Evolutionary conservation across 2,888 invertebrate species (phyloP).

Genomic region (Synanthedon formicaeformis): DNA sequence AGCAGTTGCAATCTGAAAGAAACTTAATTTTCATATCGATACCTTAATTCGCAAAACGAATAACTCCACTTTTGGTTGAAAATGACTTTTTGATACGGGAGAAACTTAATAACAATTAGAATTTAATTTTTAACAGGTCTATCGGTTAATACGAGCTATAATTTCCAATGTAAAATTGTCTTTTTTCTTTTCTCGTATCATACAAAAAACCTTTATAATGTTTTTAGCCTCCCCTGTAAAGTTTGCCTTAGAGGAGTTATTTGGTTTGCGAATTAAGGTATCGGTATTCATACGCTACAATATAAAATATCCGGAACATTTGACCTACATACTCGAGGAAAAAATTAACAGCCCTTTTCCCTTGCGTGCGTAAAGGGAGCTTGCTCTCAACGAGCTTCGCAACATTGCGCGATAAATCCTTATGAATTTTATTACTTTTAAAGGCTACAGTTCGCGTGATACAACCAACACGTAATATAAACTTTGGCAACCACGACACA

Average conservation of each 20-base stretch:
- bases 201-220: no score
- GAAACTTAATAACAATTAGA: no score
- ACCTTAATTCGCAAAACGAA: no score
- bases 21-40: neutral
- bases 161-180: no score
- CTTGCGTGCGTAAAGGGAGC: constrained; percentile 8
- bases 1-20: neutral
- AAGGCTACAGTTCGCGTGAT: constrained; percentile 25
- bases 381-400: constrained; percentile 20
- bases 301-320: constrained; percentile 13
- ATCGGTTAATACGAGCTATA: no score
- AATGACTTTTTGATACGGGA: no score
- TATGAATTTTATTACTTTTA: constrained; percentile 31
- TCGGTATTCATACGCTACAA: constrained; percentile 6
- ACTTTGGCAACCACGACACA: constrained; percentile 26
- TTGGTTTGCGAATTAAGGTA: no score
- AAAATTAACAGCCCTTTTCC: neutral
- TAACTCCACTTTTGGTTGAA: no score
- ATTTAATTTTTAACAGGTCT: no score
- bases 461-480: constrained; percentile 28
- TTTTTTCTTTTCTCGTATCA: no score
- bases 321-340: constrained; percentile 2
- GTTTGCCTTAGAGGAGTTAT: no score
- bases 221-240: no score
- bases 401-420: constrained; percentile 15